Conservation (phyloP, 2,797 vertebrate genomes). For the Sebastes hubbsi region DNA sequence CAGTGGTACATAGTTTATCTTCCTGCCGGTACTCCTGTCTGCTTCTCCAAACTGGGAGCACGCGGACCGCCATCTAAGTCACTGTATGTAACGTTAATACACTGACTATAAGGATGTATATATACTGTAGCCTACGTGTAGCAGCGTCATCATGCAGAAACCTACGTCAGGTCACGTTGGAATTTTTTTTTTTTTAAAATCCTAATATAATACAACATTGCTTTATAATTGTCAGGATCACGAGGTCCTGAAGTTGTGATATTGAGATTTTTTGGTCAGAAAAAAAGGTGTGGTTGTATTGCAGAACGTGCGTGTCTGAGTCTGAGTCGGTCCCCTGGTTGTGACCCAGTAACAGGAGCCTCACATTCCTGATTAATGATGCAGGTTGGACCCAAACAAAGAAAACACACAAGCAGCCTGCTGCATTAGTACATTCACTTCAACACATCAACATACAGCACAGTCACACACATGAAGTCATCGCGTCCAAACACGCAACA, state of each 20-base stretch:
- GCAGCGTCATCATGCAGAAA: too few relatives aligned
- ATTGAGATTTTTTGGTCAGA: not conserved
- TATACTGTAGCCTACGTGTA: too few relatives aligned
- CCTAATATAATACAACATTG: too few relatives aligned
- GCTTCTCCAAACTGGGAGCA: too few relatives aligned
- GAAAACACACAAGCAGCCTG: slow-evolving; percentile 13
- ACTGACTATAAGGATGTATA: too few relatives aligned
- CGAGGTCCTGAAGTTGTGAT: not conserved
- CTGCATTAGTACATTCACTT: not conserved
- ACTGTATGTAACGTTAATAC: too few relatives aligned
- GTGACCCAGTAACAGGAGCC: slow-evolving; percentile 50
- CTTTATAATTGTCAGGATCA: not conserved
- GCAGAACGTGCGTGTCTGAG: not conserved
- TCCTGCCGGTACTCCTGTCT: too few relatives aligned
- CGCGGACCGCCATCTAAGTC: too few relatives aligned
- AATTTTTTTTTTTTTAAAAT: too few relatives aligned
- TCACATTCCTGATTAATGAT: slow-evolving; percentile 61
- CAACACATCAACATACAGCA: not conserved
- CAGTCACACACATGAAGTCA: not conserved
- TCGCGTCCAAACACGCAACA: not conserved
- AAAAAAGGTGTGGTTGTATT: not conserved
- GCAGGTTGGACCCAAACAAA: slow-evolving; percentile 50
- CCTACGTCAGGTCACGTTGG: too few relatives aligned
- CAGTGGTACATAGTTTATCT: too few relatives aligned
- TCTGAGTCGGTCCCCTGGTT: not conserved